Percentiles rank a stretch among this genome's conserved stretches.
Evolutionary conservation across 1,140 invertebrate genomes (phyloP).

Genomic region (Hypothenemus hampei): DNA sequence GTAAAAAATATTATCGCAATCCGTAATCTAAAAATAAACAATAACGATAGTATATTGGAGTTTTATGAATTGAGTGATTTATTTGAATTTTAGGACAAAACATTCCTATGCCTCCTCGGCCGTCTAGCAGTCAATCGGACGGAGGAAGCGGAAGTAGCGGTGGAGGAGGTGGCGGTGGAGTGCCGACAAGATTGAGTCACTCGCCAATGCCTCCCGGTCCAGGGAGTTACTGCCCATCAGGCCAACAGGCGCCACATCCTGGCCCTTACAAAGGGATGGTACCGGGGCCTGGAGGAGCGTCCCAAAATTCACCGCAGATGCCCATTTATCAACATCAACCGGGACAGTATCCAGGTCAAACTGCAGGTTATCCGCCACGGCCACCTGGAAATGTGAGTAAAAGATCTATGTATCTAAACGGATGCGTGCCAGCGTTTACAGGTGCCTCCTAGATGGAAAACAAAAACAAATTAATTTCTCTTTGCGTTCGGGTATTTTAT

Average conservation of each 20-base stretch:
- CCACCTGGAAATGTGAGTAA: slow-evolving; percentile 48
- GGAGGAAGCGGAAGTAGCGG: slow-evolving; percentile 65
- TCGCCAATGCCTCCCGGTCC: slow-evolving; percentile 67
- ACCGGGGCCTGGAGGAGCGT: slow-evolving; percentile 44
- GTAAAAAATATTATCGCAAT: slow-evolving; percentile 12
- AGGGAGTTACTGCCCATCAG: slow-evolving; percentile 62
- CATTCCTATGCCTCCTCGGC: slow-evolving; percentile 86
- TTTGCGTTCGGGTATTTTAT: not conserved
- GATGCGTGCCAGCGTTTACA: no score
- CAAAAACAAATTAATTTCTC: not conserved
- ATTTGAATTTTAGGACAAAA: slow-evolving; percentile 66
- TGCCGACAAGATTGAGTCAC: slow-evolving; percentile 58
- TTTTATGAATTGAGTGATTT: not conserved
- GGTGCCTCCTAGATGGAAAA: not conserved
- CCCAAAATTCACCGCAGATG: slow-evolving; percentile 46
- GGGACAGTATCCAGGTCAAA: slow-evolving; percentile 52
- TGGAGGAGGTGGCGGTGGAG: slow-evolving; percentile 49
- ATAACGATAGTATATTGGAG: no score
- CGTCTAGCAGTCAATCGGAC: slow-evolving; percentile 84
- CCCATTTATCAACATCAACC: slow-evolving; percentile 50
- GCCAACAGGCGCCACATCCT: slow-evolving; percentile 48
- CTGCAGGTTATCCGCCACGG: slow-evolving; percentile 51
- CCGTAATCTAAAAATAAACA: slow-evolving; percentile 23
- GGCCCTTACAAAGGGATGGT: slow-evolving; percentile 59
- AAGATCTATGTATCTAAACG: not conserved